These are phyloP conservation scores for Amblyjoppa proteus DNA, from an alignment of 2,888 invertebrate species.

Conservation along the genomic window DNA sequence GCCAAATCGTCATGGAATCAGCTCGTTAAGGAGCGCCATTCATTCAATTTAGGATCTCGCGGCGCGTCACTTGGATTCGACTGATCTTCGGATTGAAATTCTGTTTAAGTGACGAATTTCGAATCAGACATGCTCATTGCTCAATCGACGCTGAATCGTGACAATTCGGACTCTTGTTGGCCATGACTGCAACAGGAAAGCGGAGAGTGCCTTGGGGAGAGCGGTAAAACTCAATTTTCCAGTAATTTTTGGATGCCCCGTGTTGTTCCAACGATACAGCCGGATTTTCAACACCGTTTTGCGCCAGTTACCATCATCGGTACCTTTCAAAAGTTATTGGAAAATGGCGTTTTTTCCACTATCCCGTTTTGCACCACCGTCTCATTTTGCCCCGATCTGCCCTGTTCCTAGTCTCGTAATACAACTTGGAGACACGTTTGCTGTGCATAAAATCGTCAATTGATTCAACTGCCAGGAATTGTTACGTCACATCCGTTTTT, in stretches of 20 bases:
- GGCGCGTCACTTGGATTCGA: neutral
- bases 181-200: too few relatives aligned
- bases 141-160: too few relatives aligned
- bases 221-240: too few relatives aligned
- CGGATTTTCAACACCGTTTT: too few relatives aligned
- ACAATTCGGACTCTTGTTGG: too few relatives aligned
- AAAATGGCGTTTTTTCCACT: too few relatives aligned
- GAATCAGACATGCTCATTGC: neutral
- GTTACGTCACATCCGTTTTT: neutral
- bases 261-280: too few relatives aligned
- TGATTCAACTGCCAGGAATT: neutral
- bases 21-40: conserved; percentile 57
- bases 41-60: conserved; percentile 31
- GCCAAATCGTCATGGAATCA: conserved; percentile 27
- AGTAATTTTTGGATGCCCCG: too few relatives aligned
- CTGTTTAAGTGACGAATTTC: conserved; percentile 3
- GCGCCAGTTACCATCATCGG: too few relatives aligned
- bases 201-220: too few relatives aligned
- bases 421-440: neutral
- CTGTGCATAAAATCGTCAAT: neutral
- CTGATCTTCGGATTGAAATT: conserved; percentile 28
- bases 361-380: too few relatives aligned
- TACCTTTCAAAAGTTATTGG: too few relatives aligned
- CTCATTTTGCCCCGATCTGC: neutral
- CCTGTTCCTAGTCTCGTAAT: neutral